Evolutionary conservation across 1,140 invertebrate genomes (phyloP), one percentile per base, ranked within the genome.

Genomic region (Oppia nitens): DNA sequence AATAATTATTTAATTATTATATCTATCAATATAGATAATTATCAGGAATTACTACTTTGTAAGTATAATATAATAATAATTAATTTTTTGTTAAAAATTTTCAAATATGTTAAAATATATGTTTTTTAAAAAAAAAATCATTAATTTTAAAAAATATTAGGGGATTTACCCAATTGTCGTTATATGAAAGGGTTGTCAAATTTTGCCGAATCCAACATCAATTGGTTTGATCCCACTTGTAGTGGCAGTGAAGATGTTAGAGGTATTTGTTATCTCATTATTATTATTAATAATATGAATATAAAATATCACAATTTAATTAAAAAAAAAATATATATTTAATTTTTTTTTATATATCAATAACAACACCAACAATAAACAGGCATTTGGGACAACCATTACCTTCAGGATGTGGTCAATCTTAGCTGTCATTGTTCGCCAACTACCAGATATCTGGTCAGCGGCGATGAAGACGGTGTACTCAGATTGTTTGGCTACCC

Each of bases 401-500:
- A 84, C 68, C 87, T 83, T 75, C 82, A 82, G 12, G 84, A 84
- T 26, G 77, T 84, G 24, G 78, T 89, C 54, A 82, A 85, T 40
- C 84, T 86, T 11, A 81, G 82, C 11, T 81, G 82, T 23, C 84
- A 83, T 73, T 78, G 85, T 64, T 85, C 85, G 45, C 79, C 83
- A 12, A 82, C 83, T 2, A 82, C 88, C 64, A 84, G 87, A 66
- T 78, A 93, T 62, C 70, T 94, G 2, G 81, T 87, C 23, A 82
- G 82, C 51, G 89, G 87, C 11, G 90, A 95, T 71, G 83, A 88
- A 52, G 89, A 90, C 70, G 91, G 91, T 20, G 87, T 89, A 71
- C 73, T 96, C 17, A 78, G 89, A 63, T 76, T 96, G 17, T 94
- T 90, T 72, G 81, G 80, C 21, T 76, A 73, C 64, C 75, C 75